Base-by-base conservation (phyloP, 2,888 invertebrate species). In the Limnephilus marmoratus region DNA sequence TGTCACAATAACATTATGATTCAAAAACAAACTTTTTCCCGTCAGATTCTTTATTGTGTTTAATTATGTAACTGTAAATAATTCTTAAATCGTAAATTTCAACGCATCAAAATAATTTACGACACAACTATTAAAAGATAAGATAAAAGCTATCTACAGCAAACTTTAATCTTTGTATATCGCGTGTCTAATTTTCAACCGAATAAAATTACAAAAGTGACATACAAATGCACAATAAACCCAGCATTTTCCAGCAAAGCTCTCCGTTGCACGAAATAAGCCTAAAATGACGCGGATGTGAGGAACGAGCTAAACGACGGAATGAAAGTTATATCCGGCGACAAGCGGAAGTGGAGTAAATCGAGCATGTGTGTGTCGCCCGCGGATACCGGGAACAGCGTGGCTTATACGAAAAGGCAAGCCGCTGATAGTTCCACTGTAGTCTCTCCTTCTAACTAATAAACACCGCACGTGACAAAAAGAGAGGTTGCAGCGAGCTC, bases 331-430 rank as follows among this genome's bases (percentile, higher is more conserved):
- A 68, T 68, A 53, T 88, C 88, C 88, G 53, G 88, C 53, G 88
- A 68, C 88, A 68, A 88, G 68, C 88, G 88, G 88, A 88, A 88
- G 88, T 88, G 37, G 53, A 88, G 53, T 31, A 68, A 88, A 88
- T 88, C 68, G 88, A 88, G 31, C 88, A 34, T 68, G 13, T 53
- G 68, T 88, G 13, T 53, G 68, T 88, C 45, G 88, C 31, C 68
- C 31, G 88, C 68, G 88, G 68, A 18, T 88, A 24, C 34, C 7
- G 68, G 9, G 18, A 88, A 34, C 24, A 18, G 85, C 41, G 68
- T 24, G 18, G 85, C 82, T 31, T 82, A 68, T 68, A 24, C 24
- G 81, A 29, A 81, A 81, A 81, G 31, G 24, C 29, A 15, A 31
- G 29, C 18, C 18, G 53, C 53, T 68, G 18, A 68, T 24, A 68